A percentile compares a stretch with the other conserved stretches of the same genome.
phyloP scores from a whole-genome alignment of 2,888 invertebrate genomes.

The Biston betularia region DNA sequence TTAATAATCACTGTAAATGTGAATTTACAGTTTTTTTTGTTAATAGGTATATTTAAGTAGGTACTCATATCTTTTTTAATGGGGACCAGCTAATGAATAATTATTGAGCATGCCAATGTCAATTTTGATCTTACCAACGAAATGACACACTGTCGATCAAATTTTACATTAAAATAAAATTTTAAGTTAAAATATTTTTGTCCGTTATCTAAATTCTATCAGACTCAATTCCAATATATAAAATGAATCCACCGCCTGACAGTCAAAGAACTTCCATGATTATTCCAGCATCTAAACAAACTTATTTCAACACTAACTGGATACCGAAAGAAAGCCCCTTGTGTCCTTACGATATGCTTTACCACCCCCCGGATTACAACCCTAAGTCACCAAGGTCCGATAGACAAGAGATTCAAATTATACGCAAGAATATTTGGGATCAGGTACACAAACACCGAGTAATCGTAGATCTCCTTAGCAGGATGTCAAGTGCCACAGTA shows the following conservation, averaged over 20 bases:
- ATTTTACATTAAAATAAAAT: neutral
- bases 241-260: constrained; percentile 51
- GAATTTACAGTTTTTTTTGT: too few species aligned
- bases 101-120: neutral
- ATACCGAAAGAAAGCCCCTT: constrained; percentile 56
- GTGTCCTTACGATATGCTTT: constrained; percentile 79
- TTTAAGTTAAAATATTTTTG: neutral
- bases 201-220: constrained; percentile 2
- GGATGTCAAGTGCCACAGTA: too few species aligned
- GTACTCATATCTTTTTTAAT: neutral
- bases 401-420: constrained; percentile 74
- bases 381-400: constrained; percentile 77
- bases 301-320: constrained; percentile 76
- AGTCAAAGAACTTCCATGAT: constrained; percentile 66
- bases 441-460: constrained; percentile 57
- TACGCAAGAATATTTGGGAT: constrained; percentile 75
- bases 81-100: too few species aligned
- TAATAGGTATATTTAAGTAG: too few species aligned
- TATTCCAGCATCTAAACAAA: constrained; percentile 71
- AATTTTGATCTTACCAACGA: neutral
- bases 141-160: neutral
- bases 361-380: constrained; percentile 79
- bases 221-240: constrained; percentile 17
- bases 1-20: too few species aligned
- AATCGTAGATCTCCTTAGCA: neutral